Conservation (phyloP, 1,140 invertebrate genomes). For the Mycetomoellerius zeteki region DNA sequence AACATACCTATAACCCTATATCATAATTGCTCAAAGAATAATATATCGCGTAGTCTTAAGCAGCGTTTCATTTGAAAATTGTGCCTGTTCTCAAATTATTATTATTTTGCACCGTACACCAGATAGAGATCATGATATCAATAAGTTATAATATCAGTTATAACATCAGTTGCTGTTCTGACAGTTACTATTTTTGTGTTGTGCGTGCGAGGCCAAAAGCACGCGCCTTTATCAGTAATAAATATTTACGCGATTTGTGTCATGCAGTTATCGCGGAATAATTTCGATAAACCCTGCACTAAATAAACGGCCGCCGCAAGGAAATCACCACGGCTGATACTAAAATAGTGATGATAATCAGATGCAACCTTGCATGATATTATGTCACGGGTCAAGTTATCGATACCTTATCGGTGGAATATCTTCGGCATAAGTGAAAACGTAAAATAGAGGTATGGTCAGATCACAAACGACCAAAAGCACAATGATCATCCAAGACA, state of each 20-base stretch:
- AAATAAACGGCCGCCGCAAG: background rate
- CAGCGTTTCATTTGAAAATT: background rate
- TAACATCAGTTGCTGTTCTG: background rate
- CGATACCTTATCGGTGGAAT: slow-evolving; percentile 81
- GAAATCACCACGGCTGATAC: background rate
- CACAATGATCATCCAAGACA: slow-evolving; percentile 86
- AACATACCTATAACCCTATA: background rate
- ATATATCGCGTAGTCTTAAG: background rate
- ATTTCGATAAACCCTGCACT: slow-evolving; percentile 36
- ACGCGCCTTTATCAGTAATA: slow-evolving; percentile 32
- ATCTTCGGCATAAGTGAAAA: slow-evolving; percentile 78
- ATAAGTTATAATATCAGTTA: background rate
- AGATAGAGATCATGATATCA: slow-evolving; percentile 8
- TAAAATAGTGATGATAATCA: slow-evolving; percentile 71
- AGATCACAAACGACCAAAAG: slow-evolving; percentile 87
- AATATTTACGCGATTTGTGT: slow-evolving; percentile 34
- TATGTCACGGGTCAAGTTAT: slow-evolving; percentile 22
- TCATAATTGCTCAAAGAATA: background rate
- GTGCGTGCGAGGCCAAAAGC: background rate
- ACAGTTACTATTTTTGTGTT: no score
- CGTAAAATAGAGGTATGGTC: slow-evolving; percentile 87
- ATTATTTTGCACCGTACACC: background rate
- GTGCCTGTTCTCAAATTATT: background rate
- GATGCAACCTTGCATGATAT: slow-evolving; percentile 18
- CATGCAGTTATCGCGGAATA: slow-evolving; percentile 25